Evolutionary conservation across 1,140 invertebrate species (phyloP), one percentile per base, ranked within the genome.

Genomic region (Plodia interpunctella): DNA sequence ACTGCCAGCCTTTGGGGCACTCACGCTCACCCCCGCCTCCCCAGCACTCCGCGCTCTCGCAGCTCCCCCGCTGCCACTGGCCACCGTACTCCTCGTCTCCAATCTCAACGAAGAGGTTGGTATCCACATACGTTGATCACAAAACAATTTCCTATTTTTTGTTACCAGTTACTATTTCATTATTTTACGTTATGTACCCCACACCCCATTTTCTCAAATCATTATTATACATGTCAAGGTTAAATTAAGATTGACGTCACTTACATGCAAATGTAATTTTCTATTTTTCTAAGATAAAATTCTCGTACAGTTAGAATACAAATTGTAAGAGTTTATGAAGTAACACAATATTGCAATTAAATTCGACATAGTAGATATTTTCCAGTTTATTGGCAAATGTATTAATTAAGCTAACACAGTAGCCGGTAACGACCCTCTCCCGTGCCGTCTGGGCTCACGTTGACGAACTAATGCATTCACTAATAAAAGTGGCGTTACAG

Each of bases 101-200:
- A 97, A 97, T 89, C 92, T 97, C 61, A 97, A 97, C 88, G 96
- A 97, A 90, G 96, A 97, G 95, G 96, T 97, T 91, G 91, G 91
- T 91, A 72, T 52, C 35, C 32, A 50, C 13, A 44, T 17, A 6
- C 11, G 10, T 1, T 9, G 4, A 32, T 32, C 49, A 44, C 2
- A 15, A 44, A 15, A 62, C 51, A 57, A 25, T 19, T 56, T 20
- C 38, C 56, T 60, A 20, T 38, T 28, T 49, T 44, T 49, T 25
- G 55, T 28, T 32, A 28, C 17, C 28, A 55, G 44, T 11, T 44
- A 44, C 13, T 15, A n/a, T 44, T 44, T 44, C 15, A 17, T 44
- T 44, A 44, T 15, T 32, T 44, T 44, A 44, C n/a, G 15, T 44
- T 53, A 2, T 28, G 6, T 52, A 21, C n/a, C 51, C 51, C 51